phyloP scores from a whole-genome alignment of 2,113 vertebrate species.

The Aphelocoma coerulescens region DNA sequence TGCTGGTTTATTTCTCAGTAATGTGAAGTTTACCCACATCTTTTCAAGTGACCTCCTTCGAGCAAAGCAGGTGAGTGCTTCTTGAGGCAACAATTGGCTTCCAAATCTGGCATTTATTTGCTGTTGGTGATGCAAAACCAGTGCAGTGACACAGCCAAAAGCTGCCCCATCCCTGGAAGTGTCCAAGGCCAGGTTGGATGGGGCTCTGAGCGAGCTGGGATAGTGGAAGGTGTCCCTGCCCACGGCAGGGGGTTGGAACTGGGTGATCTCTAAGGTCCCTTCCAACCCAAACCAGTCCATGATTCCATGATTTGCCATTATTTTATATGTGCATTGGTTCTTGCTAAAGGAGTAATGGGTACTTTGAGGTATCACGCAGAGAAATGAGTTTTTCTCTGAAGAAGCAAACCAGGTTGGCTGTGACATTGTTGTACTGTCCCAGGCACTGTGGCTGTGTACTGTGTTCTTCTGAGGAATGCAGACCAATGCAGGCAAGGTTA shows the following conservation, averaged over 20 bases:
- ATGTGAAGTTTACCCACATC: constrained; percentile 81
- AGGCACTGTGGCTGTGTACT: background rate
- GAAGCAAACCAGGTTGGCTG: background rate
- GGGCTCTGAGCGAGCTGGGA: background rate
- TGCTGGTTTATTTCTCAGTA: constrained; percentile 81
- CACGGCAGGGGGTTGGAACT: background rate
- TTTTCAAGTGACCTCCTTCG: constrained; percentile 88
- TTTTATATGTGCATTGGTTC: background rate
- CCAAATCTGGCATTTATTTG: background rate
- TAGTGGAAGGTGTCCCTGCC: background rate
- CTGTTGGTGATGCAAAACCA: background rate
- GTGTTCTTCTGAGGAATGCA: background rate
- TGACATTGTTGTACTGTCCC: background rate
- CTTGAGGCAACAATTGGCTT: background rate
- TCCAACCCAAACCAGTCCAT: background rate
- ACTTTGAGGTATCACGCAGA: background rate
- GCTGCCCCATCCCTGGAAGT: background rate
- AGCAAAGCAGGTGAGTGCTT: constrained; percentile 81
- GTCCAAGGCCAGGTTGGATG: background rate
- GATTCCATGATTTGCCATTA: background rate
- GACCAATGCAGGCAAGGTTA: background rate
- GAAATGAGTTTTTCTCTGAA: background rate
- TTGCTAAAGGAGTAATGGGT: background rate
- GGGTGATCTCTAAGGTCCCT: background rate
- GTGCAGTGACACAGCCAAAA: background rate